Evolutionary conservation across 2,113 vertebrate species (phyloP), one percentile per base, ranked within the genome.

Genomic region (Monarcha castaneiventris): DNA sequence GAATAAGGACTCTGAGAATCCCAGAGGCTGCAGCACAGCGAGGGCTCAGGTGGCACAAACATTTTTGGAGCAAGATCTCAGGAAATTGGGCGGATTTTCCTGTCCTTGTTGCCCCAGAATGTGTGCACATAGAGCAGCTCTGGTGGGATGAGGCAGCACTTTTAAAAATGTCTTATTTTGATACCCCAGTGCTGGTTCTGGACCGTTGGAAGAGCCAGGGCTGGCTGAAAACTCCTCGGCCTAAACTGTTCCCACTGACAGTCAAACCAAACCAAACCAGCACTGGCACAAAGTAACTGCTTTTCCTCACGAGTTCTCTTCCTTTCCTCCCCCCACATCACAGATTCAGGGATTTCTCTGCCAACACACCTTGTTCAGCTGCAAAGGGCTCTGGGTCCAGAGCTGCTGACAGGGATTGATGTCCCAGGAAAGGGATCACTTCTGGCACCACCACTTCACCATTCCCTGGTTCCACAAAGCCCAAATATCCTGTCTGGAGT

Each of bases 91-190:
- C 25, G 20, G 41, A 17, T 30, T 29, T 37, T 5, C 10, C 41
- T 7, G 6, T 23, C 39, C 52, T 30, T 54, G 48, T 1, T 15
- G n/a, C 66, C 49, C 25, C 15, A 20, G 37, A 1, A 76, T 46
- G 6, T 0, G 25, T 62, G 51, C 51, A 16, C 25, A 3, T 0
- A 10, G n/a, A 71, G 39, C 21, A 58, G 1, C 13, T 5, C 2
- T 5, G 37, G 10, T 29, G 55, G 41, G 71, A 39, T 21, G 52
- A 62, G 39, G 41, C 39, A 82, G 32, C 30, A 25, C 30, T n/a
- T 21, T 3, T 5, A 3, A 18, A 81, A 61, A 83, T 0, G 0
- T 4, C 27, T 23, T 1, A 2, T 27, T 69, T 43, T 41, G 27
- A 2, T 27, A 1, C 3, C 27, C 16, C 32, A 9, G 13, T 2